phyloP scores from a whole-genome alignment of 2,888 invertebrate species.

The Ptychoptera albimana region DNA sequence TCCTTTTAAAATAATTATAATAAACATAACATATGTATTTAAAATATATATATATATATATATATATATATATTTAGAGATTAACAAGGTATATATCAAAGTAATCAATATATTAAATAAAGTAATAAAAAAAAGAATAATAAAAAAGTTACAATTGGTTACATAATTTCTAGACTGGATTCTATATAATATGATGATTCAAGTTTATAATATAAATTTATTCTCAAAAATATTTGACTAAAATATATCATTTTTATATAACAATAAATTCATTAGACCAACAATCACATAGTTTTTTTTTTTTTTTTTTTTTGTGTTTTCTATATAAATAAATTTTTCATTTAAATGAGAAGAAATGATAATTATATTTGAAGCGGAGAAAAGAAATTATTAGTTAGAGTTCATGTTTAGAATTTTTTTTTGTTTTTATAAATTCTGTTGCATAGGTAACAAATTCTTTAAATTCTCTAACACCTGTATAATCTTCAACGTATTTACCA shows the following conservation, averaged over 20 bases:
- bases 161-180: too few relatives aligned
- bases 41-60: neutral
- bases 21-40: neutral
- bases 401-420: conserved; percentile 16
- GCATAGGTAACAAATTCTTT: conserved; percentile 34
- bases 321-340: neutral
- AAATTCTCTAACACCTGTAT: conserved; percentile 37
- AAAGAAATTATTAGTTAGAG: conserved; percentile 11
- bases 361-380: neutral
- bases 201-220: too few relatives aligned
- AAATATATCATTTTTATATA: too few relatives aligned
- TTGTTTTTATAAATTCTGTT: conserved; percentile 27
- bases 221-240: too few relatives aligned
- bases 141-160: too few relatives aligned
- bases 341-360: neutral
- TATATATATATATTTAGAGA: neutral
- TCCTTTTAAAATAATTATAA: neutral
- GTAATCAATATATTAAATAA: neutral
- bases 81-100: neutral
- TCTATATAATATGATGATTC: too few relatives aligned
- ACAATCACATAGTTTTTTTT: too few relatives aligned
- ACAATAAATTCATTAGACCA: too few relatives aligned
- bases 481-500: conserved; percentile 37
- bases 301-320: neutral
- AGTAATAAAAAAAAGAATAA: neutral